Conservation (phyloP, 1,140 invertebrate species). For the Leptinotarsa texana region DNA sequence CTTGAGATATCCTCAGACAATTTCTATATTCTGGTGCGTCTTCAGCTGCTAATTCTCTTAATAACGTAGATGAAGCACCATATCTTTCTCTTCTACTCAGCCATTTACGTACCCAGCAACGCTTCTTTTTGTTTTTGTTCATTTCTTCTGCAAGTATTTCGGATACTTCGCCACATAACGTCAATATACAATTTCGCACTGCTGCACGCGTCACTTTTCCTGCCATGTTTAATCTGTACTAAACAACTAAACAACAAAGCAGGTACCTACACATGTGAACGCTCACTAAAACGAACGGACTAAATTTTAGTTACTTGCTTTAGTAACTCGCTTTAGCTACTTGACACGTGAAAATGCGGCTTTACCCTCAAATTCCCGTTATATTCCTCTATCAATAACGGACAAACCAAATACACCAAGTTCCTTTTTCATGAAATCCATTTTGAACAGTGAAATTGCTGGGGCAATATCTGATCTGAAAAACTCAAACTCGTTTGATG, state of each 20-base stretch:
- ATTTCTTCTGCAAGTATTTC: slow-evolving; percentile 12
- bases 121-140: slow-evolving; percentile 11
- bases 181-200: no score
- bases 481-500: no score
- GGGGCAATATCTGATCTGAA: no score
- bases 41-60: slow-evolving; percentile 31
- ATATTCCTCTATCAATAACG: no score
- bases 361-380: no score
- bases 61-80: slow-evolving; percentile 23
- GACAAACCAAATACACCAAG: no score
- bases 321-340: slow-evolving; percentile 11
- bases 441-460: no score
- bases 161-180: slow-evolving; percentile 11
- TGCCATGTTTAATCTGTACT: not conserved
- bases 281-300: not conserved
- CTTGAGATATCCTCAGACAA: slow-evolving; percentile 30
- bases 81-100: slow-evolving; percentile 20
- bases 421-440: no score
- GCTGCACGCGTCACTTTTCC: no score
- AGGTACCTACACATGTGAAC: not conserved
- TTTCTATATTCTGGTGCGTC: slow-evolving; percentile 29
- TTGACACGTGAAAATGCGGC: slow-evolving; percentile 2
- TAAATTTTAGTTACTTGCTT: slow-evolving; percentile 1
- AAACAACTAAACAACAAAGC: not conserved
- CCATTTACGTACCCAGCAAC: slow-evolving; percentile 29